Base-by-base conservation (phyloP, 2,113 vertebrate genomes). In the Etheostoma spectabile region DNA sequence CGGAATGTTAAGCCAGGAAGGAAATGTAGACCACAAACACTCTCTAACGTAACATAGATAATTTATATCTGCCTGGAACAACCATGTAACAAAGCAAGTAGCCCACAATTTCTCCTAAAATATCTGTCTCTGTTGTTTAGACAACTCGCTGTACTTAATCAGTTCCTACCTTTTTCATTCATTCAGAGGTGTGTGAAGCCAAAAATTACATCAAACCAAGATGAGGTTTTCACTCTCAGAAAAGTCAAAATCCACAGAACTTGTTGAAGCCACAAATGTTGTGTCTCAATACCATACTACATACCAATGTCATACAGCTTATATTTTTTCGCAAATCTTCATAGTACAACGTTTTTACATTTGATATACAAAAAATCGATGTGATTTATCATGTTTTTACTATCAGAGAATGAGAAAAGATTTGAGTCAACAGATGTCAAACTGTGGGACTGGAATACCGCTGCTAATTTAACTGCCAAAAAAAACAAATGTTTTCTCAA, bases 81-180 rank as follows among this genome's bases (percentile, higher is more conserved):
- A 74, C 13, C 16, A 21, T 45, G 27, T 19, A 74, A 63, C 63
- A 62, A 74, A 63, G 51, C 45, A 55, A 62, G 22, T 46, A 49
- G 18, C 49, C n/a, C 42, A 24, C 48, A 65, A 8, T 52, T 74
- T 68, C 5, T 2, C 5, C 12, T 4, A 8, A 51, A 46, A 61
- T 51, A 69, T 74, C 38, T 67, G 51, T 33, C 15, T 78, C 74
- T 75, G 65, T 80, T 76, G 22, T 86, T 62, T 33, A 60, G 75
- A 74, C 67, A 86, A 84, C 57, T 82, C 64, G 76, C 65, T 56
- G 60, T 27, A 57, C 4, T 61, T 84, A 65, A 82, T 79, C 24
- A 61, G 52, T 66, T 86, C 68, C 77, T 62, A 60, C 55, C 56
- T 84, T 85, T 80, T 80, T 83, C 75, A 16, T 75, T 80, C 73